Evolutionary conservation across 2,888 invertebrate species (phyloP), one percentile per base, ranked within the genome.

Genomic region (Rotaria sp.): DNA sequence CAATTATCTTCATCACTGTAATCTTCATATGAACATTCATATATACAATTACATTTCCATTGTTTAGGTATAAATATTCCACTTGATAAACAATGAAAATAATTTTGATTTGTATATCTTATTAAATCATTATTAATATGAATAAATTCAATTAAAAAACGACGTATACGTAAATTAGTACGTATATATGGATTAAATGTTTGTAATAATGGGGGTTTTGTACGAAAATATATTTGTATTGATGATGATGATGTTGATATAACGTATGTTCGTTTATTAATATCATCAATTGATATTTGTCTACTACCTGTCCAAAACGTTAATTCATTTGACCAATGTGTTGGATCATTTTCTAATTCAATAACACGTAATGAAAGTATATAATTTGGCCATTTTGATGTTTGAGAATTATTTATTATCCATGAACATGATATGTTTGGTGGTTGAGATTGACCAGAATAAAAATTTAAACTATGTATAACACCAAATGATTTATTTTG

Each of bases 381-480:
- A 80, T 45, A 80, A 80, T 45, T 45, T n/a, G 80, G 45, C 26
- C 41, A 45, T 26, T 11, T 26, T 5, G 35, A 80, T 26, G 41
- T 5, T 80, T 80, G 80, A 45, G 10, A 3, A 80, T 80, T 80
- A 26, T 11, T 45, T 10, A 80, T 41, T 67, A 35, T 67, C 80
- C 80, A 80, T 45, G 80, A 80, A 45, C 80, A 80, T 26, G 80
- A 80, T 80, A 80, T 45, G n/a, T 80, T 80, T 13, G 80, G 45
- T 80, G 80, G 80, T 45, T 80, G 80, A 80, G 45, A 45, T 80
- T 80, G 80, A 80, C 41, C 80, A 38, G 41, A 41, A 45, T 80
- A 80, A 45, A 45, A 80, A n/a, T 80, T 80, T 80, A 80, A 45
- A 45, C 80, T 80, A 80, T 80, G 80, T 26, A 80, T 80, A 38